phyloP scores from a whole-genome alignment of 2,113 vertebrate genomes.

The Erpornis zantholeuca region DNA sequence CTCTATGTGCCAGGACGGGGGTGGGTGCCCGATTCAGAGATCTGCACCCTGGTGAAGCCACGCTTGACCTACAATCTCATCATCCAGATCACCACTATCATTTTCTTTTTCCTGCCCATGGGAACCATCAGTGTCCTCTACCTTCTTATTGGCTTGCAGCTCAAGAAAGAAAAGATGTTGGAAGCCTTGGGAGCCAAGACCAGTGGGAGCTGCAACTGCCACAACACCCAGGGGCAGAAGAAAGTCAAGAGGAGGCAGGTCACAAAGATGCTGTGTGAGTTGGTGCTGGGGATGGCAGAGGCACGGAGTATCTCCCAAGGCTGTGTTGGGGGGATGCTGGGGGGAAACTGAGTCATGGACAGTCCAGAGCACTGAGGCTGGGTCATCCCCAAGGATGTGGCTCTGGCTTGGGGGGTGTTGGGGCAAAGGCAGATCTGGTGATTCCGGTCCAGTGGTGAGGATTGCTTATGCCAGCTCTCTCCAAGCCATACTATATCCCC shows the following conservation, averaged over 20 bases:
- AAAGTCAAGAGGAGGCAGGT: conserved; percentile 82
- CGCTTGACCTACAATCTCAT: conserved; percentile 85
- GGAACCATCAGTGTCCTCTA: conserved; percentile 87
- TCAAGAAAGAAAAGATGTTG: conserved; percentile 81
- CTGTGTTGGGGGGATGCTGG: neutral
- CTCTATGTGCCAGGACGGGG: conserved; percentile 62
- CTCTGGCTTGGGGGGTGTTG: accelerated
- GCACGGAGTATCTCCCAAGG: neutral
- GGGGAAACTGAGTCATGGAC: neutral
- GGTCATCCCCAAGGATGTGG: neutral
- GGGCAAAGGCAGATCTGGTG: neutral
- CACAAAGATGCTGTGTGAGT: conserved; percentile 97
- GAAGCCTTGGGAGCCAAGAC: conserved; percentile 70
- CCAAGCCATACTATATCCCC: accelerated
- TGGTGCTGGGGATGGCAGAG: neutral
- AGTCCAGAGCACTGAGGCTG: neutral
- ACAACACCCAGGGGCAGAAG: conserved; percentile 64
- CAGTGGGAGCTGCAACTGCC: neutral
- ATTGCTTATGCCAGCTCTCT: neutral
- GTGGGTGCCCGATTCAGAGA: conserved; percentile 73
- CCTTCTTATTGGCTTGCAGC: conserved; percentile 85
- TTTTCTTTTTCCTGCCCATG: conserved; percentile 94
- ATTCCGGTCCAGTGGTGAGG: neutral
- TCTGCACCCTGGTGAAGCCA: conserved; percentile 80
- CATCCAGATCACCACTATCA: conserved; percentile 84